Base-by-base conservation (phyloP, 2,888 invertebrate species). In the Polylopha cassiicola region DNA sequence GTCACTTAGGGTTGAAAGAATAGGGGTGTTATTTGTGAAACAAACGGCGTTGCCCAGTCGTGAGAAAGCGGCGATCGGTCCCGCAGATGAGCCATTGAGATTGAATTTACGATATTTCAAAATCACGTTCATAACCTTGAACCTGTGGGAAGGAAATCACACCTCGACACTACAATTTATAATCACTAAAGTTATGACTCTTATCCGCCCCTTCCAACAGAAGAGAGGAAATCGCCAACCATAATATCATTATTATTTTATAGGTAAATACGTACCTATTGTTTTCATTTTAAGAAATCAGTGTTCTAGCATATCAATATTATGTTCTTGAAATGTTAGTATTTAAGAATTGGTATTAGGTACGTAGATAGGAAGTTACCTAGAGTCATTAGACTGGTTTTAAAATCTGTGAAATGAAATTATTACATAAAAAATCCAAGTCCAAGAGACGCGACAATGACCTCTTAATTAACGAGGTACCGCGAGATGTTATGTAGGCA, bases 51-150 rank as follows among this genome's bases (percentile, higher is more conserved):
- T 23, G 45, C 52, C 47, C 48, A 50, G 58, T 73, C 81, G 82
- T 82, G 82, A 78, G 80, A 82, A 77, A 73, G 67, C 62, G 52
- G 55, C 60, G 66, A 76, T 76, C 66, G 61, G 56, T 51, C 42
- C 47, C 44, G 49, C 58, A 65, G 73, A 73, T 73, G 73, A 67
- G 63, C 65, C 58, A 65, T 73, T 67, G 61, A 65, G 73, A 78
- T 79, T 73, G 72, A 64, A 77, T 80, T 79, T 77, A 79, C 73
- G 73, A 77, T 78, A 77, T 76, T 79, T 75, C 65, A 61, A 73
- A 74, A 77, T 78, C 77, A 80, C 75, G 79, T 74, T 70, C 58
- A 57, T 73, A 75, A 76, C 79, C 79, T 78, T 82, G 77, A 80
- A 76, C 74, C 68, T 64, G 57, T 65, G 73, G 62, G 68, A 67